phyloP scores from a whole-genome alignment of 1,140 invertebrate species.

The Neodiprion lecontei region DNA sequence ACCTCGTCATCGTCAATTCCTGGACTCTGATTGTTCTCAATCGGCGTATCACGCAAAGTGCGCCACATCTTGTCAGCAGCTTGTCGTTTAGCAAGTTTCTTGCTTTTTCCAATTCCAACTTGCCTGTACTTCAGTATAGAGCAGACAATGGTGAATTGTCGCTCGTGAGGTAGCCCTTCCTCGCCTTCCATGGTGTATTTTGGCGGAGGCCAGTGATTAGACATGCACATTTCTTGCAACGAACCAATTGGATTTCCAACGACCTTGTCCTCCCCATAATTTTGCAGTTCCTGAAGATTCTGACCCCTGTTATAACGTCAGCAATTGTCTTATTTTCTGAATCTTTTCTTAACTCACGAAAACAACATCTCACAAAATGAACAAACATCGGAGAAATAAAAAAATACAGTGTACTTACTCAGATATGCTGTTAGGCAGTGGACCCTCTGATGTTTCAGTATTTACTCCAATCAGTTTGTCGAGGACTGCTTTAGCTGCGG shows the following conservation, averaged over 20 bases:
- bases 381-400: neutral
- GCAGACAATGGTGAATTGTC: conserved; percentile 92
- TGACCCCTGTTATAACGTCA: conserved; percentile 38
- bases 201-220: conserved; percentile 91
- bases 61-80: conserved; percentile 94
- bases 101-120: conserved; percentile 89
- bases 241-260: conserved; percentile 94
- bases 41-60: conserved; percentile 76
- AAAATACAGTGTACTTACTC: conserved; percentile 47
- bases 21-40: conserved; percentile 68
- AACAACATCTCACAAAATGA: conserved; percentile 13
- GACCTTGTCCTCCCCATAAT: conserved; percentile 70
- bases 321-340: neutral
- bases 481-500: conserved; percentile 87
- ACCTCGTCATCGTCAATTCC: conserved; percentile 67
- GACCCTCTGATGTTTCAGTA: conserved; percentile 51
- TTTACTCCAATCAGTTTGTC: conserved; percentile 69
- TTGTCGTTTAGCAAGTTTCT: conserved; percentile 93
- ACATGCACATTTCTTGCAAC: conserved; percentile 96
- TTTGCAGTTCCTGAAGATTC: conserved; percentile 51
- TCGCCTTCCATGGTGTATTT: conserved; percentile 91
- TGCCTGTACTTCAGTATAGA: conserved; percentile 83
- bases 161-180: conserved; percentile 89
- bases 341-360: neutral
- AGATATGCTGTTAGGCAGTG: conserved; percentile 51